These are phyloP conservation scores for Yoshiicerus persimilis DNA, from an alignment of 1,140 invertebrate species.

Conservation along the genomic window DNA sequence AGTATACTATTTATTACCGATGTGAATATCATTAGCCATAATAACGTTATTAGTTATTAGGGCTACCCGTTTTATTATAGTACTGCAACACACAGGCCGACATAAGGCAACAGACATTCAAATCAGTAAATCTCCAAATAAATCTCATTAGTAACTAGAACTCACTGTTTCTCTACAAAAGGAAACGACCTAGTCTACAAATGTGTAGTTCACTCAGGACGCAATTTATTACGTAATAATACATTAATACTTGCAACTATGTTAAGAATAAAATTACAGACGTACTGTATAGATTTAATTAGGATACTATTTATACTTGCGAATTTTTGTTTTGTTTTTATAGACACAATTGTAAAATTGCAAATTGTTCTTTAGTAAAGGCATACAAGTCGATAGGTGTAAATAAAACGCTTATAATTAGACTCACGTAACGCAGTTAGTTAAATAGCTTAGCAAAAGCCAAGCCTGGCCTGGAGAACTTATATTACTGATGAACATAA, in stretches of 20 bases:
- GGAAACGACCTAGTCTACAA: background rate
- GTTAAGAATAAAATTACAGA: background rate
- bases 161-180: background rate
- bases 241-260: background rate
- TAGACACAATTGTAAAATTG: too few species aligned
- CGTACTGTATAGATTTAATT: too few species aligned
- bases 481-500: background rate
- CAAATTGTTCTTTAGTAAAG: too few species aligned
- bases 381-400: too few species aligned
- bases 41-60: too few species aligned
- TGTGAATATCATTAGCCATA: background rate
- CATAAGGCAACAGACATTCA: background rate
- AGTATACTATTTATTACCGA: background rate
- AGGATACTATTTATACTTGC: too few species aligned
- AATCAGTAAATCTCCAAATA: background rate
- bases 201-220: background rate
- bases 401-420: too few species aligned
- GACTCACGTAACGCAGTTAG: too few species aligned
- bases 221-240: background rate
- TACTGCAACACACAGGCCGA: background rate
- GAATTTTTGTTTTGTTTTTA: too few species aligned
- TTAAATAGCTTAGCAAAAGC: background rate
- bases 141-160: background rate
- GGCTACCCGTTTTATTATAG: background rate
- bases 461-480: background rate